Evolutionary conservation across 2,888 invertebrate species (phyloP), one percentile per base, ranked within the genome.

Genomic region (Bombyx huttoni): DNA sequence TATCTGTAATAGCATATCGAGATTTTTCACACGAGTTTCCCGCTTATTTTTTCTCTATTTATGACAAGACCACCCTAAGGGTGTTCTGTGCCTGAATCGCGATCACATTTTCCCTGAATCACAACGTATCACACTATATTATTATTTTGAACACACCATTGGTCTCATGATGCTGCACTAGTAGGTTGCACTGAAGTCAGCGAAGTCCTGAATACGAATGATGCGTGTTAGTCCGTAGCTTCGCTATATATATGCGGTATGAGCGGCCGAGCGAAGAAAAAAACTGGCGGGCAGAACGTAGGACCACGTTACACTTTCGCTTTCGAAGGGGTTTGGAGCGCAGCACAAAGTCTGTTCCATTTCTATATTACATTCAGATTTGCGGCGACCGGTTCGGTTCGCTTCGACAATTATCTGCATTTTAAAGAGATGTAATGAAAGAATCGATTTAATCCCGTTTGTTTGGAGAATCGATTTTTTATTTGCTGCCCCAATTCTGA

Each of bases 191-290:
- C 89, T 89, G 89, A 87, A 89, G 89, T 66, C 84, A 81, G 76
- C 73, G 79, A 77, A 73, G 83, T 87, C 83, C 89, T 86, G 86
- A 88, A 87, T 87, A 86, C 79, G 89, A 89, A 82, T 89, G 89
- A 89, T 89, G 87, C 82, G 78, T 80, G 82, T 65, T 75, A 66
- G 68, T 73, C 64, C 63, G 71, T 66, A 62, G 73, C 80, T 71
- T 75, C 79, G 84, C 74, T 82, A 83, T 88, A 88, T 88, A 89
- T 89, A 88, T 81, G 75, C 76, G 64, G 74, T 68, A 81, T 73
- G 81, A 83, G 84, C 78, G 85, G 73, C 81, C 75, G 85, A 82
- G 71, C 86, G 85, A 79, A 74, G 73, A 82, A 84, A 87, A 75
- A 86, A 87, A 82, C 79, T 78, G 77, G 73, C 80, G 71, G 63